These are phyloP conservation scores for Rhizoglyphus robini DNA, from an alignment of 1,140 invertebrate genomes.

Conservation along the genomic window DNA sequence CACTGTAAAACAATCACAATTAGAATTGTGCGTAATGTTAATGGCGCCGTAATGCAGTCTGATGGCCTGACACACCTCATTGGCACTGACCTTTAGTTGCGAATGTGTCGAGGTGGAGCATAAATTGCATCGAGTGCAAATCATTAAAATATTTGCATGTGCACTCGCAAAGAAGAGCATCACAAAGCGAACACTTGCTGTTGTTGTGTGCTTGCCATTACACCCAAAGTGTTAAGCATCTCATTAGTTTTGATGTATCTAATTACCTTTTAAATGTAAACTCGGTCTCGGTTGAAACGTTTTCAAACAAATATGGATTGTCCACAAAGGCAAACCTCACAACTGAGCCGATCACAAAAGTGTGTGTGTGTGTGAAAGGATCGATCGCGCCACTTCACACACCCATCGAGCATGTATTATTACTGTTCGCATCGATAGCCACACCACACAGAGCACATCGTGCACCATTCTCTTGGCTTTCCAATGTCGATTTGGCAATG, in stretches of 20 bases:
- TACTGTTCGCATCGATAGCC: conserved; percentile 5
- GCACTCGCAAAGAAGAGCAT: too few relatives aligned
- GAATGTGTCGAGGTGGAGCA: not conserved
- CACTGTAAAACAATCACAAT: not conserved
- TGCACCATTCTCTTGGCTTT: not conserved
- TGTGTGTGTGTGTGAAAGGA: not conserved
- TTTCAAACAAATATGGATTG: too few relatives aligned
- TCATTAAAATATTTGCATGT: conserved; percentile 5
- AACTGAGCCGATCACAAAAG: not conserved
- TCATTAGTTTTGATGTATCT: not conserved
- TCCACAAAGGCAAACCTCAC: not conserved
- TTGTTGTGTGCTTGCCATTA: too few relatives aligned
- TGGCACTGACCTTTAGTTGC: not conserved
- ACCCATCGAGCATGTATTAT: conserved; percentile 2
- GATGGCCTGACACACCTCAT: not conserved
- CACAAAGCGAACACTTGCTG: too few relatives aligned
- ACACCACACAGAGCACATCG: not conserved
- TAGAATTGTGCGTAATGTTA: conserved; percentile 2
- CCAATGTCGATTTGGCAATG: not conserved
- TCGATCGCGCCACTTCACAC: not conserved
- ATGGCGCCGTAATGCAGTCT: not conserved
- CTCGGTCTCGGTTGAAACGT: not conserved
- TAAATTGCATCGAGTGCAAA: not conserved
- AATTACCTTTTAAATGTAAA: not conserved
- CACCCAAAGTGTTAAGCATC: not conserved